phyloP scores from a whole-genome alignment of 2,113 vertebrate species.

The Myotis brandtii region DNA sequence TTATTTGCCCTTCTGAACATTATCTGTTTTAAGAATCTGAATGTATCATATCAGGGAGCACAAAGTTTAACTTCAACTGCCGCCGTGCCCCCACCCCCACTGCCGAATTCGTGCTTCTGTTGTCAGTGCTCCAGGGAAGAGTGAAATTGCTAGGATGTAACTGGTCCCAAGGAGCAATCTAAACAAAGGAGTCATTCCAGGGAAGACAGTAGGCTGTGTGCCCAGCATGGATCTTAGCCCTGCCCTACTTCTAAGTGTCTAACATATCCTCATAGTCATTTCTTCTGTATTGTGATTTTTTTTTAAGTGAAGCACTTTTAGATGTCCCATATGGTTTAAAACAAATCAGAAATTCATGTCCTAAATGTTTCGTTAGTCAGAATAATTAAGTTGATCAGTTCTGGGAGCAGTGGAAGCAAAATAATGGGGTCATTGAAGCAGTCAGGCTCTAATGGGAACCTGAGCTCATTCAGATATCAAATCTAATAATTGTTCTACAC shows the following conservation, averaged over 20 bases:
- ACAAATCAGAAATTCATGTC: slow-evolving; percentile 84
- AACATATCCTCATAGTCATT: slow-evolving; percentile 49
- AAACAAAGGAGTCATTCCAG: slow-evolving; percentile 11
- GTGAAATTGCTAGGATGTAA: background rate
- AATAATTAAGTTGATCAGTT: slow-evolving; percentile 90
- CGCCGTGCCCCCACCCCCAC: background rate
- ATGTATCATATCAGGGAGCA: background rate
- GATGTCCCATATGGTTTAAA: slow-evolving; percentile 84
- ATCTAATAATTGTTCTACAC: slow-evolving; percentile 89
- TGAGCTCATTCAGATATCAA: slow-evolving; percentile 87
- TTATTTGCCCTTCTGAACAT: slow-evolving; percentile 65
- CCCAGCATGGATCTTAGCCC: slow-evolving; percentile 26
- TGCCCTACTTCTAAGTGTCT: slow-evolving; percentile 73
- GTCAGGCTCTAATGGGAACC: slow-evolving; percentile 86
- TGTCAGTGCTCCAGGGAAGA: slow-evolving; percentile 3
- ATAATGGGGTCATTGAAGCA: slow-evolving; percentile 87
- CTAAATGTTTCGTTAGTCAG: slow-evolving; percentile 86
- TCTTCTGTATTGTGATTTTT: slow-evolving; percentile 70
- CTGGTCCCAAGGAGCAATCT: slow-evolving; percentile 34
- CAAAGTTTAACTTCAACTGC: background rate
- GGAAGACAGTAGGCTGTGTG: background rate
- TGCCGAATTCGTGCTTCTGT: slow-evolving; percentile 20
- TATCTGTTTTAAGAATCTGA: slow-evolving; percentile 57
- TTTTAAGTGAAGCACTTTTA: slow-evolving; percentile 78
- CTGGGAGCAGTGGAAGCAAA: slow-evolving; percentile 84